Evolutionary conservation across 92 coral and sea anemone species (phyloP).

Genomic region (Micromussa lordhowensis): DNA sequence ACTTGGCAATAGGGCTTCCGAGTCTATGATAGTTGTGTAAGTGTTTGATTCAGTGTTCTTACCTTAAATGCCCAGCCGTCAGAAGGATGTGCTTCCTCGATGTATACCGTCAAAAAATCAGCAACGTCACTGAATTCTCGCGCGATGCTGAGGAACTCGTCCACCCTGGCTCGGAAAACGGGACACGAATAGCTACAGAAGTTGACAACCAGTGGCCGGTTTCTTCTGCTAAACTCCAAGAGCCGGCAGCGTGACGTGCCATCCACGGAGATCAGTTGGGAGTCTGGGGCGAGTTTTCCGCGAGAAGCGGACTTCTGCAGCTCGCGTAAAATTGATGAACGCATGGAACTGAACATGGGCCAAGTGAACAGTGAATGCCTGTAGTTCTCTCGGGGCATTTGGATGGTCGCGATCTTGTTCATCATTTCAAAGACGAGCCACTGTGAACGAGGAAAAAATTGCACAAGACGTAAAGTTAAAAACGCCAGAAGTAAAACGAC

Average conservation of each 20-base stretch:
- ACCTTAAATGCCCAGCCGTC: slow-evolving; percentile 89
- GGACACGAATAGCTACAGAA: slow-evolving; percentile 82
- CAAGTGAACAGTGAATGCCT: slow-evolving; percentile 75
- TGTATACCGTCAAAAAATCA: slow-evolving; percentile 74
- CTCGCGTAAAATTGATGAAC: slow-evolving; percentile 63
- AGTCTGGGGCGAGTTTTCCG: slow-evolving; percentile 70
- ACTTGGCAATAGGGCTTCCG: neutral
- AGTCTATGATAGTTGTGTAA: neutral
- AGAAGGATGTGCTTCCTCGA: slow-evolving; percentile 81
- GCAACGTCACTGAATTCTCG: slow-evolving; percentile 72
- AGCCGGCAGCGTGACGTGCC: slow-evolving; percentile 56
- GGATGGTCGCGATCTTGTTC: slow-evolving; percentile 57
- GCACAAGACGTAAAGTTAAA: slow-evolving; percentile 20
- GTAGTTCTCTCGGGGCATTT: slow-evolving; percentile 51
- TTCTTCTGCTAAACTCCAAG: slow-evolving; percentile 56
- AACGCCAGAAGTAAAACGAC: slow-evolving; percentile 26
- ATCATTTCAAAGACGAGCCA: slow-evolving; percentile 43
- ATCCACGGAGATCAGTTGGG: slow-evolving; percentile 55
- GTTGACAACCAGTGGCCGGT: slow-evolving; percentile 71
- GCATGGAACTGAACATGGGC: slow-evolving; percentile 73
- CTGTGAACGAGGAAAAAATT: slow-evolving; percentile 56
- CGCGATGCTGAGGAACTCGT: slow-evolving; percentile 55
- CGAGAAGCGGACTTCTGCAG: slow-evolving; percentile 55
- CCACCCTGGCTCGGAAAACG: slow-evolving; percentile 61
- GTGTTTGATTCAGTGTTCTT: neutral